A percentile compares a stretch with the other conserved stretches of the same genome.
These are phyloP conservation scores for Megathymus violae DNA, from an alignment of 1,140 invertebrate genomes.

Conservation along the genomic window DNA sequence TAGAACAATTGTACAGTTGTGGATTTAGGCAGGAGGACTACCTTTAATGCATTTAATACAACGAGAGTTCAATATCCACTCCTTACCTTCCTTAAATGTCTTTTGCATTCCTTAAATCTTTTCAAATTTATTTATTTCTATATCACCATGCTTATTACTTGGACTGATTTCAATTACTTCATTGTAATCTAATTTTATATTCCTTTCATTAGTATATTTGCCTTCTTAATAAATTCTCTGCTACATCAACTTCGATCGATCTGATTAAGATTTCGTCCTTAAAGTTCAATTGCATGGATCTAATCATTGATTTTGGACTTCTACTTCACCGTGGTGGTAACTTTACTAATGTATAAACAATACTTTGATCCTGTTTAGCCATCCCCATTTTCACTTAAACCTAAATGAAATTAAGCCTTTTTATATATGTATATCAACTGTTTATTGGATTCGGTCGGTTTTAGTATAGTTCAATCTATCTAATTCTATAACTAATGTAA, in stretches of 20 bases:
- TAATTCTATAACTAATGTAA: too few relatives aligned
- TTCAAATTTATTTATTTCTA: neutral
- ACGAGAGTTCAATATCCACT: conserved; percentile 2
- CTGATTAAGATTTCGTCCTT: neutral
- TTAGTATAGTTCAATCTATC: too few relatives aligned
- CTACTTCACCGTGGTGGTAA: too few relatives aligned
- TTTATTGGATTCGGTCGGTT: too few relatives aligned
- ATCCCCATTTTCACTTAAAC: too few relatives aligned
- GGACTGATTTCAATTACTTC: neutral
- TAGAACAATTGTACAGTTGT: conserved; percentile 53
- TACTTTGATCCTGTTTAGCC: too few relatives aligned
- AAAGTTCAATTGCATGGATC: neutral
- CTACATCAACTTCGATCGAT: neutral
- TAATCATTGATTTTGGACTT: neutral
- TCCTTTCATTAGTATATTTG: neutral
- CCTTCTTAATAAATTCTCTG: neutral
- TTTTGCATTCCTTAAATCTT: neutral
- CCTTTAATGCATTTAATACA: neutral
- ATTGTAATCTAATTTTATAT: neutral
- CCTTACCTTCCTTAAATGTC: too few relatives aligned
- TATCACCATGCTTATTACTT: neutral
- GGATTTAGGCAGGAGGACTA: conserved; percentile 14
- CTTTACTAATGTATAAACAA: too few relatives aligned
- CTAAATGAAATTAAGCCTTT: too few relatives aligned
- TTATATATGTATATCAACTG: too few relatives aligned